Base-by-base conservation (phyloP, 2,888 invertebrate species). In the Morpho deidamia region DNA sequence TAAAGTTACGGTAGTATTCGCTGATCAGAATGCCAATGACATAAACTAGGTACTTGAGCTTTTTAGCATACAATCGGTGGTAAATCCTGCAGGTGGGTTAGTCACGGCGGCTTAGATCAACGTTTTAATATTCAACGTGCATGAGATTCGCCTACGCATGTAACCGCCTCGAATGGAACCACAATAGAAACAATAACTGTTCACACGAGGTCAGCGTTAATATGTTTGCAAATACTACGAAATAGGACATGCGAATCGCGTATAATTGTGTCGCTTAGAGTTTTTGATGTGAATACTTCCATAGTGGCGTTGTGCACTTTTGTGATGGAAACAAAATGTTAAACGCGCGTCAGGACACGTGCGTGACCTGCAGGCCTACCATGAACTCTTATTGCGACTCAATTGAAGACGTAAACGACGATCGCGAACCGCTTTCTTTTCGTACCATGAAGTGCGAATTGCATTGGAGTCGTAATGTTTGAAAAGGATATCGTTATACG, bases 21-120 rank as follows among this genome's bases (percentile, higher is more conserved):
- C 50, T 56, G 58, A 43, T 46, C 47, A 34, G 56, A 50, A 57
- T 58, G 51, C 44, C 56, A 60, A 56, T 51, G 51, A 57, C 62
- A 50, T 60, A 59, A 51, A 44, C 54, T 67, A 63, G 61, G 63
- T 66, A 63, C 66, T 67, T 68, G 55, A 52, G 61, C 72, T 78
- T 67, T 62, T 87, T 86, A 78, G 79, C 85, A 86, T 87, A 87
- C 87, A 87, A 86, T 85, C 78, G 79, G 58, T 76, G 76, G 81
- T 81, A 81, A 85, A 79, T 76, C 84, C 81, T 79, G 65, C 75
- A 72, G 71, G 69, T 76, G 76, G 74, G 76, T 85, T 81, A 84
- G 84, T 86, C 85, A 87, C 77, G 85, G 83, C 81, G 60, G 67
- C 70, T 80, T 68, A 73, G 77, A 82, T 80, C 72, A 68, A 62